Base-by-base conservation (phyloP, 2,888 invertebrate species). In the Campoletis raptor region DNA sequence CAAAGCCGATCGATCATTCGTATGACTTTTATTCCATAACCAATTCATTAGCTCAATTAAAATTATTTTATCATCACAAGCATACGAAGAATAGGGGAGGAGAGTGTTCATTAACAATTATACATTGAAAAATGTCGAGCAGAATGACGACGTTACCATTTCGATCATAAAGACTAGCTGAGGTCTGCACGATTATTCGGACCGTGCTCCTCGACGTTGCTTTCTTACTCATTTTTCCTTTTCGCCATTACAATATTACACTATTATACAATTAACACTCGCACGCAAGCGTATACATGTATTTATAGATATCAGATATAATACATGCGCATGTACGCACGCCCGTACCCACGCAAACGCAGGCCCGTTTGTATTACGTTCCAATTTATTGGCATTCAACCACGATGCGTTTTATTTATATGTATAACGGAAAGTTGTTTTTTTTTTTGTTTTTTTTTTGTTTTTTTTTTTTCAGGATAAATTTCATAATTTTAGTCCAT, bases 161-260 rank as follows among this genome's bases (percentile, higher is more conserved):
- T 92, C 90, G 91, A 91, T 91, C 91, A 88, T 92, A 92, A 83
- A 92, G 94, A 94, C 94, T 94, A 94, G 94, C 92, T 93, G 93
- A 93, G 94, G 94, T 93, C 93, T 92, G 92, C 92, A 91, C 91
- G 89, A 89, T 87, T 85, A 87, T 90, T 81, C 76, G 72, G 70
- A 85, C 74, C 84, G 85, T 85, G 81, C 82, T 76, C 69, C 74
- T 88, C 74, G 81, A 86, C 80, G 79, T 80, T 74, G 54, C 57
- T 73, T 66, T 77, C 67, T 78, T 80, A 21, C 30, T 67, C 42
- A 21, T n/a, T 66, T 76, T 73, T 57, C 18, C 18, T 61, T 24
- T 72, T 36, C 15, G 10, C 81, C n/a, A 45, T 82, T 52, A 73
- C 81, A 66, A 81, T 85, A 85, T 78, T 37, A 80, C 70, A 30